Conservation (phyloP, 2,113 vertebrate species). For the Aplodontia rufa region DNA sequence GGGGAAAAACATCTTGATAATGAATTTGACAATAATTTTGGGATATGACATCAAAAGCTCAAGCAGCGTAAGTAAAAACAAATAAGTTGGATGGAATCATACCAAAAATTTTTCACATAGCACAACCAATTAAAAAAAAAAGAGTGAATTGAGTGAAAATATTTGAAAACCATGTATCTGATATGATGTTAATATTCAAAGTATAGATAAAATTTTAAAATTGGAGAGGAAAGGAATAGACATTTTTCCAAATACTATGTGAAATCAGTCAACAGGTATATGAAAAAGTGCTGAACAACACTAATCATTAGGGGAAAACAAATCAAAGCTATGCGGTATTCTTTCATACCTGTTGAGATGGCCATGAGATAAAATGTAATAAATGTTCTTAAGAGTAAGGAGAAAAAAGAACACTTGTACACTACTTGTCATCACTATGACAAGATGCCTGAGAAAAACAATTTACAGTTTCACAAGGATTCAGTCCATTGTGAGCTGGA, state of each 20-base stretch:
- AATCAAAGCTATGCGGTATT: not conserved
- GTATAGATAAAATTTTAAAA: not conserved
- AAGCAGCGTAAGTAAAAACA: not conserved
- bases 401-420: not conserved
- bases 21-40: not conserved
- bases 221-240: not conserved
- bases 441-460: too few species aligned
- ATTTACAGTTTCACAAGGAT: too few species aligned
- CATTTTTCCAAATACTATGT: not conserved
- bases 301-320: not conserved
- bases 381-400: not conserved
- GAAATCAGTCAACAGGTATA: not conserved
- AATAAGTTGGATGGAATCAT: not conserved
- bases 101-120: not conserved
- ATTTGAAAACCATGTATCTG: not conserved
- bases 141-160: not conserved
- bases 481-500: too few species aligned
- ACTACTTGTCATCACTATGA: too few species aligned
- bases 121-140: not conserved
- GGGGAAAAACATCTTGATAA: not conserved
- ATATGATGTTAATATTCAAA: not conserved
- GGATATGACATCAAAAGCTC: not conserved
- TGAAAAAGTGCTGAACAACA: not conserved
- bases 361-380: not conserved
- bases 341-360: not conserved